A percentile compares a stretch with the other conserved stretches of the same genome.
Conservation (phyloP, 2,797 vertebrate species). For the Enteromius treurensis region DNA sequence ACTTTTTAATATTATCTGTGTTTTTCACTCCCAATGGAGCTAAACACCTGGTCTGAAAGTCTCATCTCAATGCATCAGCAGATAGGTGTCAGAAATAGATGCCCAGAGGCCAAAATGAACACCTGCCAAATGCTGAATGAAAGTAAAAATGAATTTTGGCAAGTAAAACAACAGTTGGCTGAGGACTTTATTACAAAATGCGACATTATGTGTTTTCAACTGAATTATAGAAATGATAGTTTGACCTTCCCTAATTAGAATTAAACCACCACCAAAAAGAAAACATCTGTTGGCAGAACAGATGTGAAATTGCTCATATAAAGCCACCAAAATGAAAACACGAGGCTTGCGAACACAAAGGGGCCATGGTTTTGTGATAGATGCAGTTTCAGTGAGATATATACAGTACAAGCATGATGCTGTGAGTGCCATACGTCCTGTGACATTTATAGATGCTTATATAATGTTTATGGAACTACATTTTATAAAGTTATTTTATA, state of each 20-base stretch:
- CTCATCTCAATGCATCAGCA: background rate
- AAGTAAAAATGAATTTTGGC: background rate
- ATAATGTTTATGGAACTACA: background rate
- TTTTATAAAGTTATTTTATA: background rate
- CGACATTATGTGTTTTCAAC: background rate
- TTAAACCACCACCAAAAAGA: background rate
- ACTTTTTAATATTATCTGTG: background rate
- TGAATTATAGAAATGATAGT: background rate
- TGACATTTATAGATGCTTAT: background rate
- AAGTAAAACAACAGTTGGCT: background rate
- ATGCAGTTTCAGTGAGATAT: background rate
- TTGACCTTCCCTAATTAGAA: background rate
- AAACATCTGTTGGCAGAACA: constrained; percentile 1
- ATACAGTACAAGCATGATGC: too few relatives aligned
- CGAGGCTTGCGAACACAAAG: background rate
- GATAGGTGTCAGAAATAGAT: background rate
- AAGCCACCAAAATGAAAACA: background rate
- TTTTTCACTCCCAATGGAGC: background rate
- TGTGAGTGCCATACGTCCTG: background rate
- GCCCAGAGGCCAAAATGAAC: constrained; percentile 1
- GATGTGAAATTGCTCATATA: background rate
- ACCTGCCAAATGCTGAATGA: constrained; percentile 1
- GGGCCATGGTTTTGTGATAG: background rate
- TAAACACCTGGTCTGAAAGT: background rate
- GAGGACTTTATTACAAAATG: background rate